Conservation (phyloP, 1,140 invertebrate genomes). For the Achatina immaculata region DNA sequence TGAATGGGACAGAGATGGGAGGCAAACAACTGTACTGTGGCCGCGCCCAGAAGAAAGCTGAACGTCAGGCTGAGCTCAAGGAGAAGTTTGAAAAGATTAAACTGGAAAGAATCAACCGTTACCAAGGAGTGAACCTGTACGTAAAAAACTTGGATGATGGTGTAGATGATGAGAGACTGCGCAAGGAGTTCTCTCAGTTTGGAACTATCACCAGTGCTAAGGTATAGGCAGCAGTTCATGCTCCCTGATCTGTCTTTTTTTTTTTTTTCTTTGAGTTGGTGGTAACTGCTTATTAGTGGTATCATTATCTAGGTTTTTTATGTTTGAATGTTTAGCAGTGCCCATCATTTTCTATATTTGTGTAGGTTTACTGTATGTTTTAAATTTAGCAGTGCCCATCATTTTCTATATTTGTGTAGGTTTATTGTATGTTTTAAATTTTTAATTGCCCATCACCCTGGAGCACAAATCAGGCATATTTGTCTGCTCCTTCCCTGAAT, state of each 20-base stretch:
- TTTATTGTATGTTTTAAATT: neutral
- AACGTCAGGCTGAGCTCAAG: slow-evolving; percentile 96
- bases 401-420: neutral
- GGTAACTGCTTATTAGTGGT: too few relatives aligned
- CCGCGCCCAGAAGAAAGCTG: slow-evolving; percentile 97
- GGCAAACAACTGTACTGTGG: slow-evolving; percentile 78
- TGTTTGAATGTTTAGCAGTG: too few relatives aligned
- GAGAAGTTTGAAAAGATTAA: slow-evolving; percentile 90
- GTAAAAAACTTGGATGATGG: slow-evolving; percentile 98
- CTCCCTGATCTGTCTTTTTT: too few relatives aligned
- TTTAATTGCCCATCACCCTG: neutral
- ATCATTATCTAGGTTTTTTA: too few relatives aligned
- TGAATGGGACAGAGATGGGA: slow-evolving; percentile 87
- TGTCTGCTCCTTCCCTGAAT: neutral
- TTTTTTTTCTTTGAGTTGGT: too few relatives aligned
- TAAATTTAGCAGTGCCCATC: too few relatives aligned
- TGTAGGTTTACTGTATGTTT: too few relatives aligned
- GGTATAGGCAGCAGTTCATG: too few relatives aligned
- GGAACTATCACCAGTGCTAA: slow-evolving; percentile 98
- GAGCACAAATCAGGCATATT: neutral
- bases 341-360: too few relatives aligned
- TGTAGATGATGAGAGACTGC: slow-evolving; percentile 95
- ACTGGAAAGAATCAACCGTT: slow-evolving; percentile 90
- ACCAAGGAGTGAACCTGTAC: slow-evolving; percentile 93
- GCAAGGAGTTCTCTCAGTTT: slow-evolving; percentile 93